Conservation (phyloP, 2,797 vertebrate species). For the Megalops cyprinoides region DNA sequence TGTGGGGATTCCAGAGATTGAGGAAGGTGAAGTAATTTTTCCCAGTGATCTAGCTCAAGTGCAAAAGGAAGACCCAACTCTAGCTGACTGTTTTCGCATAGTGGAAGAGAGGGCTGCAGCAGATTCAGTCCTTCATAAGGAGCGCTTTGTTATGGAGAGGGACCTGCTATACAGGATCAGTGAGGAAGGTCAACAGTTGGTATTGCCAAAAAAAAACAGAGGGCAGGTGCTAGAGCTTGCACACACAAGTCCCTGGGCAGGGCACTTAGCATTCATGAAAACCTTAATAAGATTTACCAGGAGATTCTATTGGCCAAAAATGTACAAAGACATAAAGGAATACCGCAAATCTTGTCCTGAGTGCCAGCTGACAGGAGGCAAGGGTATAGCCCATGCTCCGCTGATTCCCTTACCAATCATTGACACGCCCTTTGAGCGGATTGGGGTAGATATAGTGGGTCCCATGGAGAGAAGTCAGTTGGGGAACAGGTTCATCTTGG, state of each 20-base stretch:
- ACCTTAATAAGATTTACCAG: neutral
- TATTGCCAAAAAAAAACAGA: neutral
- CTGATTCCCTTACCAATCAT: neutral
- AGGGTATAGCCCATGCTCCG: neutral
- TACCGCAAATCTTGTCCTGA: no score
- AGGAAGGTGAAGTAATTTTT: neutral
- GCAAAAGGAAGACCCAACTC: neutral
- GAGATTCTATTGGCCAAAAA: constrained; percentile 12
- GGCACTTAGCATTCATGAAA: constrained; percentile 20
- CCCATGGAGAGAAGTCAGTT: constrained; percentile 2
- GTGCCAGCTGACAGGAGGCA: constrained; percentile 14
- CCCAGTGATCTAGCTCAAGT: neutral
- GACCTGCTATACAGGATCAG: neutral
- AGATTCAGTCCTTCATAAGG: neutral
- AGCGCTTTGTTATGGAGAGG: neutral
- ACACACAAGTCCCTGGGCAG: neutral
- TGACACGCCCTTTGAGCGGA: neutral
- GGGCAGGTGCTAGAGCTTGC: constrained; percentile 1
- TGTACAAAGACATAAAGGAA: no score
- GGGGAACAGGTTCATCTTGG: constrained; percentile 14
- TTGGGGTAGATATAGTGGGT: neutral
- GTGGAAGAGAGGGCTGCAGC: neutral
- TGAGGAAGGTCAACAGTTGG: neutral
- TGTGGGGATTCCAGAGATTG: neutral
- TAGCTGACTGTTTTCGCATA: neutral